Base-by-base conservation (phyloP, 2,888 invertebrate genomes). In the Choristoneura rosaceana region DNA sequence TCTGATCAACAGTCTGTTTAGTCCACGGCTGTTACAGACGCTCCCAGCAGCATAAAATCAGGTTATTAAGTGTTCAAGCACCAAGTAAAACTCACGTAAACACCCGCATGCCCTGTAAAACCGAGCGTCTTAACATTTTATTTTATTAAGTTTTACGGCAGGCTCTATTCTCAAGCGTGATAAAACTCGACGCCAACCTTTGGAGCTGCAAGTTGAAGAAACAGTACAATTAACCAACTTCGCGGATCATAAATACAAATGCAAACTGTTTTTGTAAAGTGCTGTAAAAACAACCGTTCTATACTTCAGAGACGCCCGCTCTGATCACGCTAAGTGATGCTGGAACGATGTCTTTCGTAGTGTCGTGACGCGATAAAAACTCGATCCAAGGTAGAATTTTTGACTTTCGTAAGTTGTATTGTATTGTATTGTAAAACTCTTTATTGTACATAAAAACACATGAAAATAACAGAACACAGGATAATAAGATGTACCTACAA, bases 241-340 rank as follows among this genome's bases (percentile, higher is more conserved):
- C 10, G 52, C 64, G 67, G 67, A 74, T 71, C 75, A 73, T 76
- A 76, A 76, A 76, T 76, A 75, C 71, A 75, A 76, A 76, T 76
- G 75, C 61, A 73, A 76, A 76, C 74, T 76, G 76, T 75, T 75
- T 76, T 73, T 74, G 71, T 70, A 70, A 76, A 76, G 74, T 75
- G 75, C 68, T 76, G 75, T 76, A 76, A 76, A 76, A 76, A 76
- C 74, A 75, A 76, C 69, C 70, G 71, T 71, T 70, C 58, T 69
- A 50, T 66, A n/a, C 55, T 63, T 68, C 47, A 64, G 55, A 45
- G 55, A 45, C n/a, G 47, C 52, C 64, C 61, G 59, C 58, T 61
- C 58, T 33, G 45, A 34, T 47, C 47, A 45, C 43, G 4, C 38
- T 41, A 43, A 43, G 59, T 52, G 63, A 60, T 64, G 59, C 50